Evolutionary conservation across 1,140 invertebrate species (phyloP).

Genomic region (Cydia pomonella): DNA sequence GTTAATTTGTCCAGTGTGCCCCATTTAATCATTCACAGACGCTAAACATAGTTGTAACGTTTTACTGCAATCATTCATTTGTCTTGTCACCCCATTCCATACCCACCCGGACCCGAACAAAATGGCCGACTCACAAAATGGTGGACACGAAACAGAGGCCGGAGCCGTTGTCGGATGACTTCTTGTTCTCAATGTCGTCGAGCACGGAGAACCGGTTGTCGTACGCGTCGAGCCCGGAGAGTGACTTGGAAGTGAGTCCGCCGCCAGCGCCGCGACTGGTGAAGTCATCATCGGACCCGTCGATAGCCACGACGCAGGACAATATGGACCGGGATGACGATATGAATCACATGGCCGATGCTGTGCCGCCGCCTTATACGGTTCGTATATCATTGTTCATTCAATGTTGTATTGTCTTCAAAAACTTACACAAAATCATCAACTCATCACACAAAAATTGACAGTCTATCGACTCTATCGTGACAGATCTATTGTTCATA

Average conservation of each 20-base stretch:
- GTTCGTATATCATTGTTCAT: conserved; percentile 77
- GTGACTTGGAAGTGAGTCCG: conserved; percentile 93
- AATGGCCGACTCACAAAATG: conserved; percentile 48
- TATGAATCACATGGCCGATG: conserved; percentile 77
- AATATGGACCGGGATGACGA: conserved; percentile 83
- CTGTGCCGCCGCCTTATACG: conserved; percentile 89
- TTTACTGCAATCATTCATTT: conserved; percentile 76
- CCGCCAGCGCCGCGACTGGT: conserved; percentile 86
- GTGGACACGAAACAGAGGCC: conserved; percentile 73
- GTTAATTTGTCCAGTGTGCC: conserved; percentile 58
- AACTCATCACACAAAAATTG: conserved; percentile 22
- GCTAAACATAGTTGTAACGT: conserved; percentile 71
- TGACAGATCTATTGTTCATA: no score
- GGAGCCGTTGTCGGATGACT: conserved; percentile 95
- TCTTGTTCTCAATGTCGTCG: conserved; percentile 98
- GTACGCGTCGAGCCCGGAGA: conserved; percentile 97
- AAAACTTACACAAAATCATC: neutral
- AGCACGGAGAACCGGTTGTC: conserved; percentile 88
- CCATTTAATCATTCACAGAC: conserved; percentile 75
- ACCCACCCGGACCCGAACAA: conserved; percentile 66
- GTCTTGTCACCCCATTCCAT: conserved; percentile 78
- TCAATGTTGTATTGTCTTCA: conserved; percentile 12
- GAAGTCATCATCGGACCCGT: conserved; percentile 94
- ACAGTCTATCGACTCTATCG: no score
- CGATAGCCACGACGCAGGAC: conserved; percentile 84